Evolutionary conservation across 2,797 vertebrate species (phyloP).

Genomic region (Mormyrus proboscirostris): DNA sequence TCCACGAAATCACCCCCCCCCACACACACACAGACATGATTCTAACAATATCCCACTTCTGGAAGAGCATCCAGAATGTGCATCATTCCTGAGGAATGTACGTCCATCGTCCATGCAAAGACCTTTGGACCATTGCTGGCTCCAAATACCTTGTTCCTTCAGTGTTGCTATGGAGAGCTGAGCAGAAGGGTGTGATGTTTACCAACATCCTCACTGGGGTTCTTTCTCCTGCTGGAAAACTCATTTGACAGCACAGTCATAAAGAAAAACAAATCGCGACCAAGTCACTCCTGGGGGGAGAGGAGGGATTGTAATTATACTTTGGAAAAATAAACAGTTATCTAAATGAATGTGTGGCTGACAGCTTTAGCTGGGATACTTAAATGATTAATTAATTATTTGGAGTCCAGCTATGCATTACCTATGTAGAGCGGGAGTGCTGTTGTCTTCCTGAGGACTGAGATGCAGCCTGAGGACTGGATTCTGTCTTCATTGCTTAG

Average conservation of each 20-base stretch:
- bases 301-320: not conserved
- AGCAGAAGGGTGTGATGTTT: not conserved
- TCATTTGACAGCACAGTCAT: not conserved
- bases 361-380: not conserved
- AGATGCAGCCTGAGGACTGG: not conserved
- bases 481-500: not conserved
- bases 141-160: not conserved
- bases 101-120: not conserved
- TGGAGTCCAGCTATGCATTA: not conserved
- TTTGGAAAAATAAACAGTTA: not conserved
- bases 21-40: constrained; percentile 9
- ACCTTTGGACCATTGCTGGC: not conserved
- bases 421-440: not conserved
- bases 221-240: not conserved
- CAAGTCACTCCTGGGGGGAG: not conserved
- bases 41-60: not conserved
- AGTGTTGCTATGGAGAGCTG: not conserved
- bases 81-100: not conserved
- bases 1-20: not conserved
- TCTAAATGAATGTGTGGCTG: not conserved
- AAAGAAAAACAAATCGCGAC: not conserved
- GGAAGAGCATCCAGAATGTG: not conserved
- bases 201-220: too few relatives aligned
- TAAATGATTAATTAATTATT: not conserved
- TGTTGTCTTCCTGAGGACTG: not conserved